These are phyloP conservation scores for Sclerodermus sp. DNA, from an alignment of 2,888 invertebrate species.

Conservation along the genomic window DNA sequence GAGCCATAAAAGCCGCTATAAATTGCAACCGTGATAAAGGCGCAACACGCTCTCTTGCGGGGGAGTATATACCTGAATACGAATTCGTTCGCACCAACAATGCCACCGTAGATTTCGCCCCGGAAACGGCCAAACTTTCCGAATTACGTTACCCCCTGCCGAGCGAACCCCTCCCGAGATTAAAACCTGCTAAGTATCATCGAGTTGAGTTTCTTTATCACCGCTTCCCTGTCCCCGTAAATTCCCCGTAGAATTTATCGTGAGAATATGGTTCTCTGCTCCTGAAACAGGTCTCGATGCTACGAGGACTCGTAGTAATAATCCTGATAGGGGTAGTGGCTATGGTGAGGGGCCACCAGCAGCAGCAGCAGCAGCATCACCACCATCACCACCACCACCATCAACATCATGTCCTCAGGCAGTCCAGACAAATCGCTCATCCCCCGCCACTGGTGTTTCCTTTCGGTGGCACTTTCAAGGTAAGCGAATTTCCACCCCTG, in stretches of 20 bases:
- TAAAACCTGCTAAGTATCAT: no score
- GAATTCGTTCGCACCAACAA: constrained; percentile 6
- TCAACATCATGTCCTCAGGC: neutral
- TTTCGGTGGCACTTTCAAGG: constrained; percentile 63
- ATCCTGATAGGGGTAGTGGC: no score
- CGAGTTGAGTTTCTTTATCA: no score
- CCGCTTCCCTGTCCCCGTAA: no score
- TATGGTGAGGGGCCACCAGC: no score
- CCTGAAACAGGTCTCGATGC: no score
- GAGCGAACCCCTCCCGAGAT: neutral
- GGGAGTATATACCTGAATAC: neutral
- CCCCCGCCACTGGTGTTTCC: constrained; percentile 61
- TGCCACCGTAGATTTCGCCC: constrained; percentile 8
- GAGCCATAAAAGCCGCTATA: constrained; percentile 17
- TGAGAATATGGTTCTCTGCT: no score
- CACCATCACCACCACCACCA: no score
- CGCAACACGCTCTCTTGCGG: neutral
- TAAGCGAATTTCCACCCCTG: no score
- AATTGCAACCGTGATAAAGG: constrained; percentile 19
- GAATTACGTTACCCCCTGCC: neutral
- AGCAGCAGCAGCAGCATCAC: no score
- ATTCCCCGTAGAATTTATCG: no score
- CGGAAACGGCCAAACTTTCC: constrained; percentile 5
- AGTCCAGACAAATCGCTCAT: constrained; percentile 35
- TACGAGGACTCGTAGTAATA: no score